Base-by-base conservation (phyloP, 2,113 vertebrate species). In the Petrocephalus zakoni region DNA sequence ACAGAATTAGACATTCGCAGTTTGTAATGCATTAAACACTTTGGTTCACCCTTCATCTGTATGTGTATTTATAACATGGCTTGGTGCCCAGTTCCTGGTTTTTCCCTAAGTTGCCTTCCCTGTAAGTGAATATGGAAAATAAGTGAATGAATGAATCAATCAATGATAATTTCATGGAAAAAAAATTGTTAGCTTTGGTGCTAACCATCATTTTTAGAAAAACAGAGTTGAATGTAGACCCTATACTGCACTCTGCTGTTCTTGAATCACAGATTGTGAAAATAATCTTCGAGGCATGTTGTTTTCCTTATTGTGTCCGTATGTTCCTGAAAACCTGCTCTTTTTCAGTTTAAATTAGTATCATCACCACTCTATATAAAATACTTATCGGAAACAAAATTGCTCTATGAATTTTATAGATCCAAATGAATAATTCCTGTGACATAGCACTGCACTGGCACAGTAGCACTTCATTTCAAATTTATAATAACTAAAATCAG, bases 401-500 rank as follows among this genome's bases (percentile, higher is more conserved):
- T 75, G 72, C 72, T 86, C 53, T 55, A 84, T 89, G 86, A 89
- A 87, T 89, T 89, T 89, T 89, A 89, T 83, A 53, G 78, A 83
- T 87, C 86, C 47, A 83, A 87, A 90, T 90, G 81, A 90, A 88
- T 90, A 88, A 90, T 89, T 87, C 53, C 86, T 87, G 21, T 87
- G 87, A 52, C 25, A 51, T 34, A 82, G 68, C 52, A 82, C 89
- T 89, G 47, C 83, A 87, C 86, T 83, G 86, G 42, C 78, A 87
- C 86, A 61, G 86, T 68, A 75, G 72, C 78, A 87, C 89, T 85
- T 90, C 86, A 68, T 88, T 90, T 88, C 55, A 90, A 90, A 90
- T 90, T 85, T 90, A 88, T 90, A 90, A 90, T 90, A 90, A 90
- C 89, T 90, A 81, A 88, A 90, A 88, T 90, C 86, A 88, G 86